phyloP scores from a whole-genome alignment of 2,888 invertebrate species.

The Sphecodes monilicornis region DNA sequence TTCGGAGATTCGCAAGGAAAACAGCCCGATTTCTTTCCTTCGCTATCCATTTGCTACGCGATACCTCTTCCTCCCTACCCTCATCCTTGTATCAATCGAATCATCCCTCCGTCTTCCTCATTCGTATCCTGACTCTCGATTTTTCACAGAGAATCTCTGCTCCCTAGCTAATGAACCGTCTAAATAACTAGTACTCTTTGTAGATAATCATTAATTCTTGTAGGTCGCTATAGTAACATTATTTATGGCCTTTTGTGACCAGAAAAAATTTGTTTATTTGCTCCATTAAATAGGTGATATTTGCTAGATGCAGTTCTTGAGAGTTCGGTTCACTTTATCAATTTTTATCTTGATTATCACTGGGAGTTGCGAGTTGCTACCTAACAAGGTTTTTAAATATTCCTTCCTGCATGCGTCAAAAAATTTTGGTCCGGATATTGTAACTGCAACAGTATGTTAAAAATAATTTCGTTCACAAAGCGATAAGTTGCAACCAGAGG shows the following conservation, averaged over 20 bases:
- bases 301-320: background rate
- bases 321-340: background rate
- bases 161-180: background rate
- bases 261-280: too few species aligned
- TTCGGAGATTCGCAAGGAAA: constrained; percentile 61
- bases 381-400: background rate
- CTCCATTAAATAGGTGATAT: background rate
- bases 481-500: background rate
- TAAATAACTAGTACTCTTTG: background rate
- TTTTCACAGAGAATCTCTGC: background rate
- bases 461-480: background rate
- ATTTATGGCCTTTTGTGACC: background rate
- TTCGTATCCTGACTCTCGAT: background rate
- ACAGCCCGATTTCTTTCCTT: constrained; percentile 20
- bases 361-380: too few species aligned
- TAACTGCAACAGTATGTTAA: background rate
- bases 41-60: background rate
- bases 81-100: constrained; percentile 7
- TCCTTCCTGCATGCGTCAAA: background rate
- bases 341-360: background rate
- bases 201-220: background rate
- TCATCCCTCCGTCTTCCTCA: too few species aligned
- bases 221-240: background rate
- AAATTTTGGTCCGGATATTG: background rate
- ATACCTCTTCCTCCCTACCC: background rate